phyloP scores from a whole-genome alignment of 2,888 invertebrate genomes.

The Conomelus anceps region DNA sequence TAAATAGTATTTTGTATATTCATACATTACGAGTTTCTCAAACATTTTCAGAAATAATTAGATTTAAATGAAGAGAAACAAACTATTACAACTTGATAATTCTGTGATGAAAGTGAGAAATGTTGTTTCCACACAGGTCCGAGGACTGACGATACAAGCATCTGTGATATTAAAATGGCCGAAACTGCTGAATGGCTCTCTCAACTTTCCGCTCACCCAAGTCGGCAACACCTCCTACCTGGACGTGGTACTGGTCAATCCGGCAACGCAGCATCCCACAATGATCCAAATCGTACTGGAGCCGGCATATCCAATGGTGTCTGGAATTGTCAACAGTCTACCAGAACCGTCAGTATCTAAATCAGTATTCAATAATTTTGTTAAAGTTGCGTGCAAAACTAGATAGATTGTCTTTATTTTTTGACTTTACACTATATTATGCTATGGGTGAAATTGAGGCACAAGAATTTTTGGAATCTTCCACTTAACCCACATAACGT shows the following conservation, averaged over 20 bases:
- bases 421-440: no score
- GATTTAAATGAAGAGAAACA: no score
- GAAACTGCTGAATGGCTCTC: conserved; percentile 44
- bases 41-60: no score
- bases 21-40: no score
- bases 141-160: conserved; percentile 42
- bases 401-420: no score
- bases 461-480: no score
- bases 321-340: conserved; percentile 47
- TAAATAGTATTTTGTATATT: no score
- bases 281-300: conserved; percentile 68
- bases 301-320: conserved; percentile 59
- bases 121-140: conserved; percentile 45
- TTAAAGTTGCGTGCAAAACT: no score
- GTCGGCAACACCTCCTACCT: conserved; percentile 60
- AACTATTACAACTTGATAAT: no score
- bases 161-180: conserved; percentile 66
- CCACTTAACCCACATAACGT: no score
- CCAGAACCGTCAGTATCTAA: conserved; percentile 42
- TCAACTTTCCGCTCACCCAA: conserved; percentile 64
- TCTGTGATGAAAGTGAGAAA: neutral
- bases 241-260: conserved; percentile 65
- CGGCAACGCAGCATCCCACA: conserved; percentile 57
- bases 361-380: no score
- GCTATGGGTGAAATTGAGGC: no score